A percentile compares a stretch with the other conserved stretches of the same genome.
phyloP scores from a whole-genome alignment of 2,888 invertebrate species.

The Drosophila tripunctata region DNA sequence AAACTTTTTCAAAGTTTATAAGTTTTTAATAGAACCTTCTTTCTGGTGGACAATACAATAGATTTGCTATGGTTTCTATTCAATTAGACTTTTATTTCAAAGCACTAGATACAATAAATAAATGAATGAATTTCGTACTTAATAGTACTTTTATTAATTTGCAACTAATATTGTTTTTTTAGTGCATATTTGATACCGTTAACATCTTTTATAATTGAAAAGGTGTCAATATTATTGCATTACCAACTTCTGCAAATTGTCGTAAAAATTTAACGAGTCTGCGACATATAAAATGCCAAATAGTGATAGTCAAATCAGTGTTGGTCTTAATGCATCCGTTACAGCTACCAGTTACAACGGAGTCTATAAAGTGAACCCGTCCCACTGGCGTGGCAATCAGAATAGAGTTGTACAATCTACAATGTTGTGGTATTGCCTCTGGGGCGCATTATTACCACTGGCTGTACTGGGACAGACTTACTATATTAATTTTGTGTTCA shows the following conservation, averaged over 20 bases:
- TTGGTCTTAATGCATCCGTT: constrained; percentile 23
- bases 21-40: not conserved
- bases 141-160: no score
- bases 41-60: no score
- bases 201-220: not conserved
- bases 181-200: no score
- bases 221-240: not conserved
- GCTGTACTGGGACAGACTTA: constrained; percentile 54
- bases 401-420: not conserved
- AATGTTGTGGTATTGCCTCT: constrained; percentile 45
- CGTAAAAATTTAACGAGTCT: constrained; percentile 8
- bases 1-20: no score
- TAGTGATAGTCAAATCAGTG: constrained; percentile 23
- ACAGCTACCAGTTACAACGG: constrained; percentile 7
- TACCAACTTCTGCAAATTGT: not conserved
- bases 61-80: no score
- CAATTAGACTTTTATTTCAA: no score
- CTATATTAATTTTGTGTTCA: constrained; percentile 66
- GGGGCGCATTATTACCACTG: constrained; percentile 34
- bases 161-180: no score
- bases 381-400: constrained; percentile 23
- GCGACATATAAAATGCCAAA: not conserved
- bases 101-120: no score
- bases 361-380: constrained; percentile 54
- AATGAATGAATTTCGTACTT: no score